Conservation (phyloP, 2,113 vertebrate species). For the Trochalopteron elliotii region DNA sequence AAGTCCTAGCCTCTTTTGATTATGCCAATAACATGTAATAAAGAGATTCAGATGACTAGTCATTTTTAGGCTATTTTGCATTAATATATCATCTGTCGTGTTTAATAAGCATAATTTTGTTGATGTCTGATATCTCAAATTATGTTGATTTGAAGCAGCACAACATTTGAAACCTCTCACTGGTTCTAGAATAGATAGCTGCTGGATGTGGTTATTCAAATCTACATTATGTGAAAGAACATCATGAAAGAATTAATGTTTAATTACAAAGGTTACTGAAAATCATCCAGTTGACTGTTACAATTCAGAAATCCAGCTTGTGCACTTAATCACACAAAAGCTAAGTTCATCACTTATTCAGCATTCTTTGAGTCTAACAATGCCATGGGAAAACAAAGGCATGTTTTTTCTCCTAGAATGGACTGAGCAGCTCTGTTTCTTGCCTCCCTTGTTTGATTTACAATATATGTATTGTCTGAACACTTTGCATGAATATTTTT, state of each 20-base stretch:
- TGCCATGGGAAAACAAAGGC: conserved; percentile 9
- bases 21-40: neutral
- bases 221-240: neutral
- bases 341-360: conserved; percentile 31
- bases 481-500: neutral
- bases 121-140: neutral
- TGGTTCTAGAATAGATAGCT: neutral
- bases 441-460: conserved; percentile 30
- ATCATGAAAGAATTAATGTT: neutral
- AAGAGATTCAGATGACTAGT: neutral
- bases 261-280: neutral
- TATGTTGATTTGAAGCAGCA: neutral
- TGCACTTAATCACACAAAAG: conserved; percentile 7
- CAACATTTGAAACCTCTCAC: neutral
- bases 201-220: neutral
- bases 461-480: conserved; percentile 41
- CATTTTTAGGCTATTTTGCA: neutral
- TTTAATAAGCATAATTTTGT: neutral
- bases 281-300: neutral
- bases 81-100: neutral
- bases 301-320: neutral
- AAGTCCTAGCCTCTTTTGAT: neutral
- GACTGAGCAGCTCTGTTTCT: conserved; percentile 25
- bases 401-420: conserved; percentile 22
- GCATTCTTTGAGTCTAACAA: conserved; percentile 37